Evolutionary conservation across 1,140 invertebrate species (phyloP).

Genomic region (Coptotermes formosanus): DNA sequence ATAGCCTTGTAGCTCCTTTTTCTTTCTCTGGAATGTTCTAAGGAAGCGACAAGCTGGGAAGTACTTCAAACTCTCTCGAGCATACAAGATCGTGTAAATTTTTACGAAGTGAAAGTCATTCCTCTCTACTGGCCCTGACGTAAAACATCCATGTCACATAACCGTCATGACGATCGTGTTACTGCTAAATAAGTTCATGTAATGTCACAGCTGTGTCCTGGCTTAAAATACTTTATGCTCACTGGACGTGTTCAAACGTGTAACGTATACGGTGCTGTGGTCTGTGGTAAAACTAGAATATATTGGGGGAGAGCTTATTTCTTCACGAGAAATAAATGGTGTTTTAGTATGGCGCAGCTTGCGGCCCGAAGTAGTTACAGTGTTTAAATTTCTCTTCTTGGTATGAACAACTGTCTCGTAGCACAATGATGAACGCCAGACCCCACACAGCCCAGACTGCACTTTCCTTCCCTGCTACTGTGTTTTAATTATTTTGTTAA

Average conservation of each 20-base stretch:
- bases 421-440: no score
- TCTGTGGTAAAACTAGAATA: background rate
- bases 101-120: background rate
- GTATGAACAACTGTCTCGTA: no score
- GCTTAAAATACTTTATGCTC: background rate
- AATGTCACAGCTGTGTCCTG: conserved; percentile 5
- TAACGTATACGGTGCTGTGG: background rate
- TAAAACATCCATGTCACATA: background rate
- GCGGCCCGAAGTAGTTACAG: background rate
- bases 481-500: no score
- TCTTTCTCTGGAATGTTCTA: no score
- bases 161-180: background rate
- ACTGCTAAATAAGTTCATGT: background rate
- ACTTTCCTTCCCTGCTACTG: no score
- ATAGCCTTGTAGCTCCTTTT: no score
- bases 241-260: background rate
- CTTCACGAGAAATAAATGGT: background rate
- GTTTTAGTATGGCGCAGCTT: background rate
- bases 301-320: background rate
- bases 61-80: background rate
- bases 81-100: background rate
- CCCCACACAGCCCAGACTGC: no score
- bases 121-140: background rate
- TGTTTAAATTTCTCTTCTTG: no score
- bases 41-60: background rate